A percentile compares a stretch with the other conserved stretches of the same genome.
These are phyloP conservation scores for Theristicus caerulescens DNA, from an alignment of 2,113 vertebrate genomes.

Conservation along the genomic window DNA sequence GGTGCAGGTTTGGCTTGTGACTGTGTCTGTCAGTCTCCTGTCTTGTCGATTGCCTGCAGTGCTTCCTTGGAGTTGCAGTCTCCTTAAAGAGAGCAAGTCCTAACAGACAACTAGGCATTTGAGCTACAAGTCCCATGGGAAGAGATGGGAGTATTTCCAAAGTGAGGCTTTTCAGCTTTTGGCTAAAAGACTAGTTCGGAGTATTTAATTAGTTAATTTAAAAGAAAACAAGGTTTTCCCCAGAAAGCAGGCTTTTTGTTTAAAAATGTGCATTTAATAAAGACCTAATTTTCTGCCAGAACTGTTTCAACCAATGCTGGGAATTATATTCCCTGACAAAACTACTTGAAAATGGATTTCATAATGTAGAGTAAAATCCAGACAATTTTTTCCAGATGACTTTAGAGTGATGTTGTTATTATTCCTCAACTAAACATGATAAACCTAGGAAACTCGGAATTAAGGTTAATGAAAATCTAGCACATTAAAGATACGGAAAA, in stretches of 20 bases:
- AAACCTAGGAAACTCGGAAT: slow-evolving; percentile 22
- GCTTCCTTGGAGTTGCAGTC: neutral
- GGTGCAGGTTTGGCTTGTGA: neutral
- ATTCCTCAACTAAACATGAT: slow-evolving; percentile 33
- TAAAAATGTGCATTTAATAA: slow-evolving; percentile 63
- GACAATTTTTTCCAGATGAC: slow-evolving; percentile 62
- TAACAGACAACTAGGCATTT: neutral
- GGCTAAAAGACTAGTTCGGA: neutral
- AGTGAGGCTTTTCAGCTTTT: slow-evolving; percentile 12
- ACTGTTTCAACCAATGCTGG: slow-evolving; percentile 38
- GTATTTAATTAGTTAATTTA: slow-evolving; percentile 53
- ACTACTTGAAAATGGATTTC: slow-evolving; percentile 47
- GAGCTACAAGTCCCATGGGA: neutral
- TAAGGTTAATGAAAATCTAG: slow-evolving; percentile 17
- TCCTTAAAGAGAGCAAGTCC: neutral
- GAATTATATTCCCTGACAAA: slow-evolving; percentile 54
- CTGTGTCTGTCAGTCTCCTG: neutral
- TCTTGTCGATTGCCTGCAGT: neutral
- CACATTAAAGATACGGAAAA: neutral
- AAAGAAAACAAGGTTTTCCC: slow-evolving; percentile 50
- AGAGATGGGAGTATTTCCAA: neutral
- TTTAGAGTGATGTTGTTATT: slow-evolving; percentile 1
- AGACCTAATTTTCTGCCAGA: slow-evolving; percentile 47
- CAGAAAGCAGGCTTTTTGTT: slow-evolving; percentile 39
- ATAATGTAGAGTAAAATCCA: slow-evolving; percentile 46